phyloP scores from a whole-genome alignment of 2,888 invertebrate genomes.

The Torymus tubicola region DNA sequence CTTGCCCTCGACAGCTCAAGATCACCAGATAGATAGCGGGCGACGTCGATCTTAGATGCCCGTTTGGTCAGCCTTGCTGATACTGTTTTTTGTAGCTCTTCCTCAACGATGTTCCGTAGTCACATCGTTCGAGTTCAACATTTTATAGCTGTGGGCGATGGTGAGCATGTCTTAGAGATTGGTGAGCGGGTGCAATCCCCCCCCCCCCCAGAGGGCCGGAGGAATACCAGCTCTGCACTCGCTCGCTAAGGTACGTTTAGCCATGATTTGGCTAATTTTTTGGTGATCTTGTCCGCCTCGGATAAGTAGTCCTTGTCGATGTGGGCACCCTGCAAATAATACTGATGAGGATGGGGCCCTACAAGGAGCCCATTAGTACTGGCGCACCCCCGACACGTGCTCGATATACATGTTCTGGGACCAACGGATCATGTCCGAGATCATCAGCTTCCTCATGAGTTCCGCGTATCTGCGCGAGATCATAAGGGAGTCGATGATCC shows the following conservation, averaged over 20 bases:
- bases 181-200: slow-evolving; percentile 65
- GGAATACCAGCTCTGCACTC: slow-evolving; percentile 65
- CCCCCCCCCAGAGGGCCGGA: slow-evolving; percentile 62
- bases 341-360: too few relatives aligned
- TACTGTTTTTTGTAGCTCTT: slow-evolving; percentile 59
- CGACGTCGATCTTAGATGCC: slow-evolving; percentile 57
- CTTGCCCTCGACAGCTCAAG: slow-evolving; percentile 44
- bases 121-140: slow-evolving; percentile 63
- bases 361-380: slow-evolving; percentile 59
- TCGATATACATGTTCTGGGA: slow-evolving; percentile 1
- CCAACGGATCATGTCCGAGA: too few relatives aligned
- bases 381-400: too few relatives aligned
- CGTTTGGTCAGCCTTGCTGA: slow-evolving; percentile 32
- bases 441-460: too few relatives aligned
- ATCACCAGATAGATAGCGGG: slow-evolving; percentile 33
- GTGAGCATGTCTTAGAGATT: slow-evolving; percentile 64
- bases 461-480: too few relatives aligned
- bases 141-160: slow-evolving; percentile 66
- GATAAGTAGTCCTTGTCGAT: slow-evolving; percentile 62
- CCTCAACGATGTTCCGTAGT: slow-evolving; percentile 60
- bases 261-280: slow-evolving; percentile 63
- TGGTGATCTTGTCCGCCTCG: slow-evolving; percentile 61
- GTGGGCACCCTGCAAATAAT: slow-evolving; percentile 63
- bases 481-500: too few relatives aligned
- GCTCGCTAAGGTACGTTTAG: slow-evolving; percentile 68